A percentile compares a stretch with the other conserved stretches of the same genome.
These are phyloP conservation scores for Atherix ibis DNA, from an alignment of 2,888 invertebrate species.

Conservation along the genomic window DNA sequence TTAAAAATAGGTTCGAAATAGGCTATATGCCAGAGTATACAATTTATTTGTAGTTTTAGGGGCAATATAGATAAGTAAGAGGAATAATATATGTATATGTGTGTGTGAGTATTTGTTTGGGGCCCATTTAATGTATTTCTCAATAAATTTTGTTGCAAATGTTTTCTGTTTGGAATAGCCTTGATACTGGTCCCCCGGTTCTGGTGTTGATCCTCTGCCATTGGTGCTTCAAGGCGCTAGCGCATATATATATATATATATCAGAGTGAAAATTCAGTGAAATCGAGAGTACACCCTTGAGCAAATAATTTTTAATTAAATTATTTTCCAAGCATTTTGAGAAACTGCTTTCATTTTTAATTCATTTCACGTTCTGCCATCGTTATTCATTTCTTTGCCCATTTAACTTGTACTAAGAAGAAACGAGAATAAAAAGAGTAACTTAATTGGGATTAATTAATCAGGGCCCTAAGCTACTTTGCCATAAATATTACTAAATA, in stretches of 20 bases:
- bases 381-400: constrained; percentile 3
- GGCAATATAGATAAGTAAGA: no score
- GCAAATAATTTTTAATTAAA: constrained; percentile 5
- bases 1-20: no score
- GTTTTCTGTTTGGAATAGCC: no score
- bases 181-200: no score
- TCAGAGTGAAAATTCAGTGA: neutral
- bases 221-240: no score
- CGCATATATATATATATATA: neutral
- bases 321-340: constrained; percentile 1
- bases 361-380: constrained; percentile 2
- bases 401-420: neutral
- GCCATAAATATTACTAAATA: neutral
- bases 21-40: no score
- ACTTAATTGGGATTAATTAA: neutral
- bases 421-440: neutral
- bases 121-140: no score
- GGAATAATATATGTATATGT: no score
- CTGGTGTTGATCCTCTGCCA: no score
- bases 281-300: neutral
- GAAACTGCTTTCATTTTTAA: constrained; percentile 1
- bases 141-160: no score
- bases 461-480: neutral
- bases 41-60: no score
- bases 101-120: no score